Percentiles rank a stretch among this genome's conserved stretches.
These are phyloP conservation scores for Bombylius discolor DNA, from an alignment of 2,888 invertebrate species.

Conservation along the genomic window DNA sequence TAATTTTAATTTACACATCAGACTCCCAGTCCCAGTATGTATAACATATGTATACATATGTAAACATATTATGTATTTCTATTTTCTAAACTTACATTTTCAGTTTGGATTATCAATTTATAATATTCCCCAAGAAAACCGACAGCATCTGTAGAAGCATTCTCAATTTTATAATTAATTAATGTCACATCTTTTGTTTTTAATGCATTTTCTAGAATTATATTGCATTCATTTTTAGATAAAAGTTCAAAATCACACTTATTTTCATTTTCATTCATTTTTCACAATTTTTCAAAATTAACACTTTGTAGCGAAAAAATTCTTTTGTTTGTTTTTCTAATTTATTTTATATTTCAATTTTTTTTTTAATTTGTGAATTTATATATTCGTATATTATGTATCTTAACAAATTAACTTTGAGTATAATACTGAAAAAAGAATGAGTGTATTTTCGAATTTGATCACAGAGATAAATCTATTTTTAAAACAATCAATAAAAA, in stretches of 20 bases:
- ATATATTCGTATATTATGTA: background rate
- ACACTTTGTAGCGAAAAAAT: background rate
- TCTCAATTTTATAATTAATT: slow-evolving; percentile 1
- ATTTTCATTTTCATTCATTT: background rate
- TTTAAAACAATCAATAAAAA: too few relatives aligned
- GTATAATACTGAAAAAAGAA: too few relatives aligned
- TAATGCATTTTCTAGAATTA: slow-evolving; percentile 2
- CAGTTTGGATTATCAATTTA: slow-evolving; percentile 14
- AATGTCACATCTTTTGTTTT: background rate
- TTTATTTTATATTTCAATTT: too few relatives aligned
- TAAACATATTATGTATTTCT: too few relatives aligned
- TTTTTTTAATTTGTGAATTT: too few relatives aligned
- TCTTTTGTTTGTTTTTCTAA: too few relatives aligned
- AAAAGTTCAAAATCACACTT: background rate
- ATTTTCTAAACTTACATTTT: background rate
- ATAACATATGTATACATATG: too few relatives aligned
- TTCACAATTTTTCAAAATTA: background rate
- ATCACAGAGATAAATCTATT: too few relatives aligned
- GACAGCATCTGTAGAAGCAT: slow-evolving; percentile 7
- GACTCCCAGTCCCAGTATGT: too few relatives aligned
- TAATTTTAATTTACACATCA: too few relatives aligned
- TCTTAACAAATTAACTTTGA: too few relatives aligned
- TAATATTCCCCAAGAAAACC: slow-evolving; percentile 29
- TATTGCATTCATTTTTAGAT: slow-evolving; percentile 1
- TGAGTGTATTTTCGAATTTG: too few relatives aligned